phyloP scores from a whole-genome alignment of 1,140 invertebrate genomes.

The Drosophila bocqueti region DNA sequence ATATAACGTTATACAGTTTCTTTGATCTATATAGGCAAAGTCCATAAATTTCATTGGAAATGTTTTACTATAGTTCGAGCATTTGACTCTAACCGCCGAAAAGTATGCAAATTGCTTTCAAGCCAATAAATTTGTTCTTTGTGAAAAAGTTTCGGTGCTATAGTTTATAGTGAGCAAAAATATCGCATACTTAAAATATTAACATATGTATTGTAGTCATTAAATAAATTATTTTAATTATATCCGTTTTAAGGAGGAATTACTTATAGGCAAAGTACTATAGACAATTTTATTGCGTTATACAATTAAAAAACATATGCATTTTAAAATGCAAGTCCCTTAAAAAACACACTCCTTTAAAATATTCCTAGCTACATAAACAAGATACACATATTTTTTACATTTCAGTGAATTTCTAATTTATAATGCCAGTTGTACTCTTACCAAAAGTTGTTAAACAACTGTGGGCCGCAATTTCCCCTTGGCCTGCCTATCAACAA shows the following conservation, averaged over 20 bases:
- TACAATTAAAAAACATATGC: background rate
- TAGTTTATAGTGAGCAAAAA: background rate
- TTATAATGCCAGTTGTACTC: background rate
- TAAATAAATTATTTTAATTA: background rate
- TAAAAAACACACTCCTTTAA: background rate
- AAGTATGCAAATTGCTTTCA: background rate
- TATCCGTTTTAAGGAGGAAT: background rate
- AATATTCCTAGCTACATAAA: background rate
- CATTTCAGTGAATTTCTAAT: background rate
- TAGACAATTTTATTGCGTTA: background rate
- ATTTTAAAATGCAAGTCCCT: background rate
- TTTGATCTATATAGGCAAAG: background rate
- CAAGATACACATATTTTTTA: background rate
- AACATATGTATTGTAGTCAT: background rate
- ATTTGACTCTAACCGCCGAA: background rate
- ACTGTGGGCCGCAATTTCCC: slow-evolving; percentile 5
- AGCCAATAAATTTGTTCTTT: background rate
- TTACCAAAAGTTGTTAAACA: background rate
- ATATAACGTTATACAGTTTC: background rate
- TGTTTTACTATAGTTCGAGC: too few species aligned
- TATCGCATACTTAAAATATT: background rate
- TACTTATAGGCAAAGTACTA: background rate
- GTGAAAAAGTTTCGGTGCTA: background rate
- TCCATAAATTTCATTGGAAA: background rate
- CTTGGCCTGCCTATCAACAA: slow-evolving; percentile 37